These are phyloP conservation scores for Lithobates pipiens DNA, from an alignment of 2,797 vertebrate species.

Conservation along the genomic window DNA sequence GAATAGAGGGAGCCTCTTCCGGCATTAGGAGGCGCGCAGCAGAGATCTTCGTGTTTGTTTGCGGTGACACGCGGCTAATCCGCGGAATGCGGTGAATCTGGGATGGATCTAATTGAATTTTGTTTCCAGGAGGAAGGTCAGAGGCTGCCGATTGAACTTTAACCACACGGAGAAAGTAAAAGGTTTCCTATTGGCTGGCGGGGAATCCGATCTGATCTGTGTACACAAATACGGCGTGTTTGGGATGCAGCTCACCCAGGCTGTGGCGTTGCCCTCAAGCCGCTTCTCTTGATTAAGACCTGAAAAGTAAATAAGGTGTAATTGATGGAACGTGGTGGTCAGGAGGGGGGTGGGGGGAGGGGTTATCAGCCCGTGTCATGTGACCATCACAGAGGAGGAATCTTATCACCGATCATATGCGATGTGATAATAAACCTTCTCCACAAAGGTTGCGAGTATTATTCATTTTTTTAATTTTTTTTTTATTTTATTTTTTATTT, in stretches of 20 bases:
- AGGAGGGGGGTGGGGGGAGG: background rate
- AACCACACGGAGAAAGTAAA: slow-evolving; percentile 34
- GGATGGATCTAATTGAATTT: slow-evolving; percentile 53
- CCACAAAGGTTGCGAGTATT: too few species aligned
- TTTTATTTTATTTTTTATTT: too few species aligned
- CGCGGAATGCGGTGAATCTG: slow-evolving; percentile 40
- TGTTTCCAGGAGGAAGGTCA: slow-evolving; percentile 48
- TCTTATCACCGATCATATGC: background rate
- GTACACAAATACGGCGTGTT: slow-evolving; percentile 46
- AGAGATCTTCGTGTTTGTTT: slow-evolving; percentile 34
- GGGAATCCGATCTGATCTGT: slow-evolving; percentile 43
- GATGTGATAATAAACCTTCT: background rate
- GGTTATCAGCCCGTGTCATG: background rate
- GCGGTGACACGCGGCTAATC: slow-evolving; percentile 35
- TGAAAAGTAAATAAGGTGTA: slow-evolving; percentile 19
- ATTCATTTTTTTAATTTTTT: too few species aligned
- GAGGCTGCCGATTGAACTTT: slow-evolving; percentile 50
- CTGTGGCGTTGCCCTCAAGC: background rate
- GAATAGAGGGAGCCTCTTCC: too few species aligned
- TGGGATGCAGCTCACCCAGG: background rate
- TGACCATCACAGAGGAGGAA: background rate
- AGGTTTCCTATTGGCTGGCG: background rate
- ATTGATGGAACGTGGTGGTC: slow-evolving; percentile 22
- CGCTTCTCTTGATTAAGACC: slow-evolving; percentile 18
- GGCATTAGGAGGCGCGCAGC: background rate